A percentile compares a stretch with the other conserved stretches of the same genome.
phyloP scores from a whole-genome alignment of 2,888 invertebrate species.

The Plutella xylostella region DNA sequence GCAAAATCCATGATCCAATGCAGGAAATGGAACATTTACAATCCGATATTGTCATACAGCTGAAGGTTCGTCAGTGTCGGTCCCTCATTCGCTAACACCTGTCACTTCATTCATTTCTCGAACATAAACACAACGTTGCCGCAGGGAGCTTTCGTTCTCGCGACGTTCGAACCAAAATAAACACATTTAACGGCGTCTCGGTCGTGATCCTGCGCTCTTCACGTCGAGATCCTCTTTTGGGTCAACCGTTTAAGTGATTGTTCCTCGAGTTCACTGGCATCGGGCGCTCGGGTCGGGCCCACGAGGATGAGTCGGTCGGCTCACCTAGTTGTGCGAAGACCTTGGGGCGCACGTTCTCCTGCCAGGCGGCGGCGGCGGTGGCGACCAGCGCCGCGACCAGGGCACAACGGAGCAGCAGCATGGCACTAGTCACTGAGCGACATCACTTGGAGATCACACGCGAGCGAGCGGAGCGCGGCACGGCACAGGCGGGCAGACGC shows the following conservation, averaged over 20 bases:
- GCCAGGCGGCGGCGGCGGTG: slow-evolving; percentile 79
- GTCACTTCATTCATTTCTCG: slow-evolving; percentile 17
- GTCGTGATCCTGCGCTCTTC: slow-evolving; percentile 28
- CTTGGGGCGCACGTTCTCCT: slow-evolving; percentile 92
- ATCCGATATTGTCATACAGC: no score
- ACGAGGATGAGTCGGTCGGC: slow-evolving; percentile 39
- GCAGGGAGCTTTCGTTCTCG: slow-evolving; percentile 47
- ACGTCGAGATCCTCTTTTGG: slow-evolving; percentile 1
- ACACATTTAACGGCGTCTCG: slow-evolving; percentile 30
- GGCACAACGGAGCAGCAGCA: slow-evolving; percentile 63
- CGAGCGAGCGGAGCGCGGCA: slow-evolving; percentile 31
- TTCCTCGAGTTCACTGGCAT: slow-evolving; percentile 40
- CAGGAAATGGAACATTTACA: no score
- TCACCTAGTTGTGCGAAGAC: slow-evolving; percentile 93
- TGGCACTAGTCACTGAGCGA: slow-evolving; percentile 67
- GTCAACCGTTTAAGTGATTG: slow-evolving; percentile 36
- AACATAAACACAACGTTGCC: slow-evolving; percentile 38
- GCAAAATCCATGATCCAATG: no score
- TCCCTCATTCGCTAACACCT: slow-evolving; percentile 1
- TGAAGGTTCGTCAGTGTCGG: not conserved
- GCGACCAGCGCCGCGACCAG: slow-evolving; percentile 66
- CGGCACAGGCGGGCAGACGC: slow-evolving; percentile 45
- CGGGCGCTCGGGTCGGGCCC: slow-evolving; percentile 4
- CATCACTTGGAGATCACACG: slow-evolving; percentile 62
- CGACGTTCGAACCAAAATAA: slow-evolving; percentile 58